Evolutionary conservation across 2,797 vertebrate genomes (phyloP).

Genomic region (Pipistrellus pygmaeus): DNA sequence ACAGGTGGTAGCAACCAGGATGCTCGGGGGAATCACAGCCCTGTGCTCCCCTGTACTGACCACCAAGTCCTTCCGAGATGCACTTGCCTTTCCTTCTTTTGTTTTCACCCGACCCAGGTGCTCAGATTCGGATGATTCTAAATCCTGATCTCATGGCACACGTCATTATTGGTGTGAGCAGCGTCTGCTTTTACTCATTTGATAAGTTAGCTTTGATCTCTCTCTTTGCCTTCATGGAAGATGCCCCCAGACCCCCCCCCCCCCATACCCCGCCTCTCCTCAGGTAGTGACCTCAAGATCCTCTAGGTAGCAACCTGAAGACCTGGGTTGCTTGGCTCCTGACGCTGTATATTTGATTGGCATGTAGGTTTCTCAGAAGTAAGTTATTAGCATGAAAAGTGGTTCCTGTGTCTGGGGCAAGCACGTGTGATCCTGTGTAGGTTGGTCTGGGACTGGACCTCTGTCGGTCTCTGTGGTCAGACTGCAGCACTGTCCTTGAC

Average conservation of each 20-base stretch:
- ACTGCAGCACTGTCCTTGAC: background rate
- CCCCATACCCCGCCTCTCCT: rapidly evolving
- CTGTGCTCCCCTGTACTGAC: background rate
- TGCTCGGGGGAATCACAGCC: background rate
- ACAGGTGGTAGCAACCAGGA: background rate
- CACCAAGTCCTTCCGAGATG: background rate
- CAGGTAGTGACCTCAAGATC: background rate
- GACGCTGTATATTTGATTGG: background rate
- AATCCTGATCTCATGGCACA: background rate
- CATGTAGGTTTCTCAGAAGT: background rate
- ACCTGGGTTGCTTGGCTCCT: background rate
- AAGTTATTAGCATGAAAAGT: background rate
- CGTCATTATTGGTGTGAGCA: background rate
- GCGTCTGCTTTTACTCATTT: background rate
- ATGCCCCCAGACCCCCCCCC: rapidly evolving
- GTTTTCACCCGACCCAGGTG: background rate
- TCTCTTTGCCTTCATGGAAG: background rate
- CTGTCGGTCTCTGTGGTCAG: background rate
- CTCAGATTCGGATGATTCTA: background rate
- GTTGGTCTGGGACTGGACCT: background rate
- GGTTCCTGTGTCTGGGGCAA: background rate
- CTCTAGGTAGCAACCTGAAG: background rate
- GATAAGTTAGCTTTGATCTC: background rate
- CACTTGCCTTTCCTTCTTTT: background rate
- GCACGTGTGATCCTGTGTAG: background rate